phyloP scores from a whole-genome alignment of 2,888 invertebrate genomes.

The Eristalinus sepulchralis region DNA sequence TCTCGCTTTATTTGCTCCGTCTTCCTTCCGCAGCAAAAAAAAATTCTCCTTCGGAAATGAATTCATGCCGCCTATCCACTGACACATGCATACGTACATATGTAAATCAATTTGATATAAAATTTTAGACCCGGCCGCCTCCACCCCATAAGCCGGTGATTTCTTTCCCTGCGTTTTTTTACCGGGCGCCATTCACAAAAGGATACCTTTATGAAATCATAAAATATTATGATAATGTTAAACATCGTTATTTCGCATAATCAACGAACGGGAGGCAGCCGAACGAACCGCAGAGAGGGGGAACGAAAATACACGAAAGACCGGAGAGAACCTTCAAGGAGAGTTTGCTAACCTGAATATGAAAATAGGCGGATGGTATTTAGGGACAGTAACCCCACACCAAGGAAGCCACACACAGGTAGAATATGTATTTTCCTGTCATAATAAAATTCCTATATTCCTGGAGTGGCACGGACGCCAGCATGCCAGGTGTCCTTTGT shows the following conservation, averaged over 20 bases:
- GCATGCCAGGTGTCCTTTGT: constrained; percentile 28
- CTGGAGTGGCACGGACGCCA: background rate
- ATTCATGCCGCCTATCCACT: background rate
- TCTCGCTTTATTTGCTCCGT: background rate
- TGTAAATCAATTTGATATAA: constrained; percentile 50
- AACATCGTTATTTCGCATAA: constrained; percentile 56
- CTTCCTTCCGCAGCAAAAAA: background rate
- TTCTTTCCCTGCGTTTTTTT: background rate
- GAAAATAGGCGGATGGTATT: constrained; percentile 25
- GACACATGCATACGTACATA: constrained; percentile 8
- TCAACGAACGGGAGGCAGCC: constrained; percentile 21
- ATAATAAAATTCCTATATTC: constrained; percentile 48
- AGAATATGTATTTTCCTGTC: background rate
- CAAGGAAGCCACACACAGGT: background rate
- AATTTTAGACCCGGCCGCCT: constrained; percentile 3
- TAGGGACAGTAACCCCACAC: background rate
- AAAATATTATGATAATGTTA: constrained; percentile 61
- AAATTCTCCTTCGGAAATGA: background rate
- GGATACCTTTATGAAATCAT: constrained; percentile 60
- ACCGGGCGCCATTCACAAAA: constrained; percentile 16
- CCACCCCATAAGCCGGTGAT: background rate
- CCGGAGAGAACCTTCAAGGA: constrained; percentile 37
- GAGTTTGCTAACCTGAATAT: constrained; percentile 47
- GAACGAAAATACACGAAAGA: background rate
- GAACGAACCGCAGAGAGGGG: background rate